A percentile compares a stretch with the other conserved stretches of the same genome.
phyloP scores from a whole-genome alignment of 1,140 invertebrate genomes.

The Gonioctena quinquepunctata region DNA sequence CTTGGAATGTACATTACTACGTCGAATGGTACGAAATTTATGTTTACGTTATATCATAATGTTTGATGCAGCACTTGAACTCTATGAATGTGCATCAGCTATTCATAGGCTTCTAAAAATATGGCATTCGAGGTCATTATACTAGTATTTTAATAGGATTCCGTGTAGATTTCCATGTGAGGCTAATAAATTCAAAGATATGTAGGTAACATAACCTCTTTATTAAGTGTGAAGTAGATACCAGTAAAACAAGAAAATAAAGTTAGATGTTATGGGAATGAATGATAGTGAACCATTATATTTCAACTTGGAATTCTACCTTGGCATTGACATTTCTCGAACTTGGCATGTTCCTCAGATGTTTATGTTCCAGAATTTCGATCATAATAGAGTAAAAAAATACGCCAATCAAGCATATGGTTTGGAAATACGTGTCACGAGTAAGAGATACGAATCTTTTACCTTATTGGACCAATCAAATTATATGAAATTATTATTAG shows the following conservation, averaged over 20 bases:
- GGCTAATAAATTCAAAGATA: neutral
- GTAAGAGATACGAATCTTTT: too few relatives aligned
- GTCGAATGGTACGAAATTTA: too few relatives aligned
- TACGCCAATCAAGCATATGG: too few relatives aligned
- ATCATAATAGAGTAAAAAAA: too few relatives aligned
- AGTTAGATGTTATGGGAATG: neutral
- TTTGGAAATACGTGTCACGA: too few relatives aligned
- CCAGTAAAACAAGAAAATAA: neutral
- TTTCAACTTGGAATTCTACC: neutral
- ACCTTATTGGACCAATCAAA: too few relatives aligned
- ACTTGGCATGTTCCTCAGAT: too few relatives aligned
- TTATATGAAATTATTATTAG: too few relatives aligned
- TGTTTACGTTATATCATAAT: too few relatives aligned
- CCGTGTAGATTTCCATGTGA: neutral
- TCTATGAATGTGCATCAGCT: neutral
- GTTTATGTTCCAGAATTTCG: too few relatives aligned
- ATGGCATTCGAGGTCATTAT: conserved; percentile 10
- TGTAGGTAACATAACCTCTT: neutral
- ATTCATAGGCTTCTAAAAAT: conserved; percentile 14
- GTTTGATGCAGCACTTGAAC: conserved; percentile 3
- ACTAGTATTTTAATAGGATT: conserved; percentile 9
- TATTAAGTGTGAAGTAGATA: neutral
- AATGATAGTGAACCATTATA: neutral
- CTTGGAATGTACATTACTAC: too few relatives aligned
- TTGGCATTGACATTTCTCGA: neutral